Evolutionary conservation across 2,797 vertebrate species (phyloP), one percentile per base, ranked within the genome.

Genomic region (Semaprochilodus insignis): DNA sequence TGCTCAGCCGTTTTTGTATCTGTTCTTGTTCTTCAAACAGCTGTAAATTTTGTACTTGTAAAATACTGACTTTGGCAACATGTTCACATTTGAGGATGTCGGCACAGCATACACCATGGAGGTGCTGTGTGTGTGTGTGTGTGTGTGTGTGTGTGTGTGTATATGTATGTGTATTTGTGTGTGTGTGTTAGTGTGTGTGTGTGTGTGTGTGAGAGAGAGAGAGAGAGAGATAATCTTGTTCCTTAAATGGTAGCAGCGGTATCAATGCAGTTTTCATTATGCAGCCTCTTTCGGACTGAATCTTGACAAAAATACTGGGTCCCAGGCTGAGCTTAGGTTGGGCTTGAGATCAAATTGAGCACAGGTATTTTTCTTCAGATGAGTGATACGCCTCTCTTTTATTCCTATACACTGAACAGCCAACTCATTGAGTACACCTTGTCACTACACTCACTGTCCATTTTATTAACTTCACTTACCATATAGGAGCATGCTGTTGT

Each of bases 211-310:
- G 31, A 31, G 31, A 31, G 31, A 31, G 31, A 31, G 1, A 31
- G 31, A 51, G 48, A 51, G 81, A 77, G 23, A 54, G 14, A 23
- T 55, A 76, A 34, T 67, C 55, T 80, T 72, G 25, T 40, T 73
- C 79, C 79, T 74, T 81, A 81, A 55, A 81, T 74, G 72, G 71
- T 44, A 44, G 27, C 52, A 73, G 25, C 2, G 0, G 23, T 52
- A 51, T 52, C 23, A 7, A 73, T 44, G 21, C 2, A 65, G 44
- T 48, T 13, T 48, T 48, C 10, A 13, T 48, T 13, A 48, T 48
- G 44, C 11, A 11, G 11, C 44, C 44, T 10, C 8, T 48, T 1
- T 48, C 44, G 11, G 8, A 48, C 8, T 10, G 2, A 65, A 31
- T 8, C 31, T 54, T 31, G 31, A 31, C 31, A 31, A 31, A 31